Conservation (phyloP, 2,113 vertebrate genomes). For the Hippocampus guttulatus region DNA sequence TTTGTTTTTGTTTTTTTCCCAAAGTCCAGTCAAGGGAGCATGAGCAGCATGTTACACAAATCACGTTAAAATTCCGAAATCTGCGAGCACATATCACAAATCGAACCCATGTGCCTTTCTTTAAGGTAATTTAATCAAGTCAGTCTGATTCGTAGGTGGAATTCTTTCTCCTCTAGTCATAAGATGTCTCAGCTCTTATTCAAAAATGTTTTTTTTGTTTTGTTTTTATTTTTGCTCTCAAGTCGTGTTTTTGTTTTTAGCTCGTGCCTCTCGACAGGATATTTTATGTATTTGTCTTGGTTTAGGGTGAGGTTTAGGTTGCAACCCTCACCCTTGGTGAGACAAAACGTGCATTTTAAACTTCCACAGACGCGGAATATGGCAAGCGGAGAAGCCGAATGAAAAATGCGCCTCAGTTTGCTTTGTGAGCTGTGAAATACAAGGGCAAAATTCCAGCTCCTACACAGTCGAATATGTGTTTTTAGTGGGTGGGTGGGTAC, state of each 20-base stretch:
- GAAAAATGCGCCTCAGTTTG: too few species aligned
- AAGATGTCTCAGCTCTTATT: slow-evolving; percentile 1
- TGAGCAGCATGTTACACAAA: slow-evolving; percentile 5
- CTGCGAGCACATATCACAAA: slow-evolving; percentile 19
- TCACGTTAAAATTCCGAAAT: slow-evolving; percentile 32
- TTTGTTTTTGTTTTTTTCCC: neutral
- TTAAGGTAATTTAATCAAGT: slow-evolving; percentile 28
- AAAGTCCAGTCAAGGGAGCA: slow-evolving; percentile 1
- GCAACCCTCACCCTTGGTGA: too few species aligned
- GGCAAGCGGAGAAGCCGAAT: too few species aligned
- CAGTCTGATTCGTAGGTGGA: slow-evolving; percentile 5
- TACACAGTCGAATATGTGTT: too few species aligned
- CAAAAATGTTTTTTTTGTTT: neutral
- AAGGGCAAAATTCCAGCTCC: too few species aligned
- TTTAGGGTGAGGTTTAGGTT: too few species aligned
- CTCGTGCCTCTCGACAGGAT: too few species aligned
- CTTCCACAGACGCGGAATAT: too few species aligned
- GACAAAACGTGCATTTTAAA: too few species aligned
- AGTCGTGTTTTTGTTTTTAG: too few species aligned
- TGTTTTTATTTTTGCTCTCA: neutral
- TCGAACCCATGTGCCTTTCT: slow-evolving; percentile 23
- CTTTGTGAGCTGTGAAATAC: too few species aligned
- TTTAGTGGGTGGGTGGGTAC: too few species aligned
- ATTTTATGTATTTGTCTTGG: neutral
- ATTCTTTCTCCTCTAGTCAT: slow-evolving; percentile 9